These are phyloP conservation scores for Zonotrichia leucophrys DNA, from an alignment of 2,113 vertebrate species.

Conservation along the genomic window DNA sequence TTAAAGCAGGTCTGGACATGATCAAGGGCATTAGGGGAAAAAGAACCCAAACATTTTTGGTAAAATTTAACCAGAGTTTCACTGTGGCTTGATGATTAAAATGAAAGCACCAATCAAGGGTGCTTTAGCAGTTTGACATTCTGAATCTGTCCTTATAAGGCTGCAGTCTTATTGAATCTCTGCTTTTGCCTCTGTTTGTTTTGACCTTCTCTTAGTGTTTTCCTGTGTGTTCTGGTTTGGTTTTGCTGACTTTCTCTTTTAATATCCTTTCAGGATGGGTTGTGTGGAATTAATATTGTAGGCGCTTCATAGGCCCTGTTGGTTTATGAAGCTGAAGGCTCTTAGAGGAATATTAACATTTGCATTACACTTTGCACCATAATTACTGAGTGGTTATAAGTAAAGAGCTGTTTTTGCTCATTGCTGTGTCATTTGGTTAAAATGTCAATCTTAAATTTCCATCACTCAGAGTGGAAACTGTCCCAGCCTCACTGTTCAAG, in stretches of 20 bases:
- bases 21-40: not conserved
- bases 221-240: not conserved
- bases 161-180: not conserved
- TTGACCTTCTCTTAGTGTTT: not conserved
- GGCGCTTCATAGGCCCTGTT: not conserved
- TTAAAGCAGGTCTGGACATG: not conserved
- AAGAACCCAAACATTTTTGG: not conserved
- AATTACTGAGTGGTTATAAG: not conserved
- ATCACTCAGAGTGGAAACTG: not conserved
- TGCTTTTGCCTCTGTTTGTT: not conserved
- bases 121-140: not conserved
- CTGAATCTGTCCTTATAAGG: not conserved
- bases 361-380: not conserved
- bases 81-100: not conserved
- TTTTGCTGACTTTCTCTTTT: not conserved
- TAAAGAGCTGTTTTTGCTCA: not conserved
- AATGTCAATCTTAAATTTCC: not conserved
- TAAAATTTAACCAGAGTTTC: not conserved
- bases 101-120: not conserved
- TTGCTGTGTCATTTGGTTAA: not conserved
- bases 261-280: not conserved
- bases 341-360: not conserved
- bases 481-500: not conserved
- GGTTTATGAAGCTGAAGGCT: not conserved
- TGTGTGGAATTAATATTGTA: slow-evolving; percentile 8